Percentiles rank a stretch among this genome's conserved stretches.
Evolutionary conservation across 1,140 invertebrate species (phyloP).

Genomic region (Drosophila oshimai): DNA sequence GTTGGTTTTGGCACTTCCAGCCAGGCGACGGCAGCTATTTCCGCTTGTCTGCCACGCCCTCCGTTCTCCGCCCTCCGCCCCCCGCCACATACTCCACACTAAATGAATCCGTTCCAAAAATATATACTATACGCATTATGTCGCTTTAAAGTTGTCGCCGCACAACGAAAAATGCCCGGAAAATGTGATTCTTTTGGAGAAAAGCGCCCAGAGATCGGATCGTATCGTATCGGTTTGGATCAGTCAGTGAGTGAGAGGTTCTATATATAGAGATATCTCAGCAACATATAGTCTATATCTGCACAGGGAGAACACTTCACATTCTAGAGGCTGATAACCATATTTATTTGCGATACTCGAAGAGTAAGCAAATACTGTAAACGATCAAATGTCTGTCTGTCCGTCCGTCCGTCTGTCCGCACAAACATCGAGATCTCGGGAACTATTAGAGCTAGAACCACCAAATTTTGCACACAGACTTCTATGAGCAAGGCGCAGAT

Average conservation of each 20-base stretch:
- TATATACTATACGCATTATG: no score
- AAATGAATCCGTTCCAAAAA: conserved; percentile 41
- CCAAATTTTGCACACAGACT: no score
- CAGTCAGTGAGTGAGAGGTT: background rate
- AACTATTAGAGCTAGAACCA: no score
- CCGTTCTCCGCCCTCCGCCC: background rate
- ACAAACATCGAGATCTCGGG: no score
- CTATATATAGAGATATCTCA: conserved; percentile 10
- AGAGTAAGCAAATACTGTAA: no score
- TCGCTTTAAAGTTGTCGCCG: conserved; percentile 27
- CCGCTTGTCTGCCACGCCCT: conserved; percentile 28
- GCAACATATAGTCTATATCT: background rate
- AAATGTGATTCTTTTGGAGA: conserved; percentile 44
- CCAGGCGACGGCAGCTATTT: conserved; percentile 49
- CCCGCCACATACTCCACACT: background rate
- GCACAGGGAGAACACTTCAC: background rate
- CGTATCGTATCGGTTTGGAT: conserved; percentile 7
- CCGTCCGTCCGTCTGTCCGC: no score
- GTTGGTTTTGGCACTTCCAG: conserved; percentile 58
- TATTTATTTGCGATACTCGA: no score
- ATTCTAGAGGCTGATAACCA: no score
- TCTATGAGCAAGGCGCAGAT: no score
- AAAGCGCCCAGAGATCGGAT: conserved; percentile 14
- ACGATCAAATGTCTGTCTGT: no score
- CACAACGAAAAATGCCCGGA: conserved; percentile 53